Evolutionary conservation across 2,797 vertebrate species (phyloP), one percentile per base, ranked within the genome.

Genomic region (Oryzias dopingdopingensis): DNA sequence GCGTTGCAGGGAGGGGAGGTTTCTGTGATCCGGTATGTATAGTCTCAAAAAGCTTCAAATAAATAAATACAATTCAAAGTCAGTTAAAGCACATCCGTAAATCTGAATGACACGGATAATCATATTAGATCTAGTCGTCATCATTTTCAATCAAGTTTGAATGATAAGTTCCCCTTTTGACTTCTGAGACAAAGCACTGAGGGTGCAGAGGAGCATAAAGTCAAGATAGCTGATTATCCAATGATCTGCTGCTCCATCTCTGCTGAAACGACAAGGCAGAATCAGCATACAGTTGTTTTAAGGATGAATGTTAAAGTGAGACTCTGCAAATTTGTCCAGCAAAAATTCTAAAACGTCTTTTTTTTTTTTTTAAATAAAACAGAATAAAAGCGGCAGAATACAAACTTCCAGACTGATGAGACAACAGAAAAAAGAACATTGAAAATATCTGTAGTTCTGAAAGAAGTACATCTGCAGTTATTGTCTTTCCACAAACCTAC

Each of bases 1-100:
- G 59, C 70, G 78, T 80, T 80, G 70, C 52, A 65, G 77, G 70
- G 67, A 70, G 77, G 69, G 65, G 76, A 44, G 77, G 77, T 60
- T 56, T 66, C 63, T 64, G 73, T 64, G 64, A 77, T 70, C 51
- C 51, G 37, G 53, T 50, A 49, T 51, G 49, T 16, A 50, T 43
- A 62, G 12, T 67, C 59, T 64, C 42, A 68, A 71, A 76, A 67
- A 61, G 20, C 26, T 52, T 52, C 42, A 49, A 53, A 54, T 50
- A 15, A 49, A 42, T 37, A 37, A 37, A 37, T 37, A 37, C 3
- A 37, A 37, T 3, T 37, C 12, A 37, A 47, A 14, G 49, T 37
- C 18, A 54, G 42, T 52, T 45, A 18, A 40, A 51, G 26, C 23
- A 29, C 5, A 47, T 22, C 52, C n/a, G 26, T 65, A 41, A 42